phyloP scores from a whole-genome alignment of 2,888 invertebrate genomes.

The Aporophyla nigra region DNA sequence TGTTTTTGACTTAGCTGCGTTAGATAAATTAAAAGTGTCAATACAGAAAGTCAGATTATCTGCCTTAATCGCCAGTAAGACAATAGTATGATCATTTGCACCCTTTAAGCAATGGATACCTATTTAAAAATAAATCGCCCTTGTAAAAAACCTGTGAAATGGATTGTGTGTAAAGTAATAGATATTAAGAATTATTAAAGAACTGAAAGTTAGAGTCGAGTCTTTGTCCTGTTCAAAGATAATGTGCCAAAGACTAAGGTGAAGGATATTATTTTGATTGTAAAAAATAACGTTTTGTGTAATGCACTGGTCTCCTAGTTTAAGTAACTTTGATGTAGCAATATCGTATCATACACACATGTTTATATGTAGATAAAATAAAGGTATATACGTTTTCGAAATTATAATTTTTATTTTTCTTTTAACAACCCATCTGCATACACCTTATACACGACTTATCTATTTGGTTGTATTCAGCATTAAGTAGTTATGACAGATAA shows the following conservation, averaged over 20 bases:
- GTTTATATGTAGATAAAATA: constrained; percentile 90
- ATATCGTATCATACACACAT: constrained; percentile 85
- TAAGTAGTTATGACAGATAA: background rate
- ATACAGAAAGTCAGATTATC: background rate
- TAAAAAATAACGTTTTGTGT: constrained; percentile 80
- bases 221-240: constrained; percentile 90
- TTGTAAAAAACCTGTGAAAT: constrained; percentile 59
- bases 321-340: constrained; percentile 85
- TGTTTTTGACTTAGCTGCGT: background rate
- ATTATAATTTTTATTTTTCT: constrained; percentile 54
- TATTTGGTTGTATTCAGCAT: background rate
- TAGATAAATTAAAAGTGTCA: background rate
- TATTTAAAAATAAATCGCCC: constrained; percentile 49
- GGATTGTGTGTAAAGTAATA: constrained; percentile 78
- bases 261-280: constrained; percentile 79
- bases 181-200: constrained; percentile 78
- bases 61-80: background rate
- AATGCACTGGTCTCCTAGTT: constrained; percentile 89
- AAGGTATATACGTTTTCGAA: constrained; percentile 87
- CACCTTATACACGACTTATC: background rate
- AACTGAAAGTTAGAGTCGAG: constrained; percentile 86
- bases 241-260: constrained; percentile 90
- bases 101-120: background rate
- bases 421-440: background rate
- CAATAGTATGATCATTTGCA: background rate